These are phyloP conservation scores for Chelon labrosus DNA, from an alignment of 2,797 vertebrate genomes.

Conservation along the genomic window DNA sequence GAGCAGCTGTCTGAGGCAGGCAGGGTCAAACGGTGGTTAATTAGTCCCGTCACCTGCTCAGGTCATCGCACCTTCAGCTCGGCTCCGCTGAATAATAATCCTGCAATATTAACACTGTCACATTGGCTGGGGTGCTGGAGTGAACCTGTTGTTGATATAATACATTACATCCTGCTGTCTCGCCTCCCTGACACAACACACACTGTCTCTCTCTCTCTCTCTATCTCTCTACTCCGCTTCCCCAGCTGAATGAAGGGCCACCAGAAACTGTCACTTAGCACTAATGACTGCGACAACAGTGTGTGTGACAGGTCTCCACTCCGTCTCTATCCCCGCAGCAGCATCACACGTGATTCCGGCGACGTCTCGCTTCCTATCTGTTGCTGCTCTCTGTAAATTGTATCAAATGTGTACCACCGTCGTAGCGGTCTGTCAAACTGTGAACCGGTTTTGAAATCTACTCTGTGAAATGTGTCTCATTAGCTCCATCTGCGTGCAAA, in stretches of 20 bases:
- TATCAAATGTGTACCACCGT: slow-evolving; percentile 66
- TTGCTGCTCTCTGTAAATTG: slow-evolving; percentile 70
- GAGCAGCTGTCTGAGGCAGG: slow-evolving; percentile 78
- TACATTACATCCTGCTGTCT: slow-evolving; percentile 72
- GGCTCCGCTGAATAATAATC: slow-evolving; percentile 77
- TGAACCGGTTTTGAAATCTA: slow-evolving; percentile 52
- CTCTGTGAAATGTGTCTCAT: slow-evolving; percentile 73
- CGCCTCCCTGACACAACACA: slow-evolving; percentile 56
- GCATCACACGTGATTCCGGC: slow-evolving; percentile 60
- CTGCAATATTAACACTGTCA: slow-evolving; percentile 78
- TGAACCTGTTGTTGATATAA: slow-evolving; percentile 79
- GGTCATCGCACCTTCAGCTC: slow-evolving; percentile 81
- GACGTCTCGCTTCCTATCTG: slow-evolving; percentile 53
- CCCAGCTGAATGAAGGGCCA: slow-evolving; percentile 62
- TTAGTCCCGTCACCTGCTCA: slow-evolving; percentile 80
- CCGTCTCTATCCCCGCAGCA: slow-evolving; percentile 58
- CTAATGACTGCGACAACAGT: slow-evolving; percentile 75
- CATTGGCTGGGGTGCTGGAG: slow-evolving; percentile 59
- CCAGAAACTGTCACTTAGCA: slow-evolving; percentile 78
- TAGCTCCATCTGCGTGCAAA: slow-evolving; percentile 64
- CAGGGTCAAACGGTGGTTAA: slow-evolving; percentile 83
- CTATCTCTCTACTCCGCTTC: slow-evolving; percentile 38
- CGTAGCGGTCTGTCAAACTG: slow-evolving; percentile 68
- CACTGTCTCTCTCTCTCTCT: slow-evolving; percentile 34
- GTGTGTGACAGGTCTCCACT: slow-evolving; percentile 74